Percentiles rank a stretch among this genome's conserved stretches.
These are phyloP conservation scores for Anarrhichthys ocellatus DNA, from an alignment of 2,113 vertebrate genomes.

Conservation along the genomic window DNA sequence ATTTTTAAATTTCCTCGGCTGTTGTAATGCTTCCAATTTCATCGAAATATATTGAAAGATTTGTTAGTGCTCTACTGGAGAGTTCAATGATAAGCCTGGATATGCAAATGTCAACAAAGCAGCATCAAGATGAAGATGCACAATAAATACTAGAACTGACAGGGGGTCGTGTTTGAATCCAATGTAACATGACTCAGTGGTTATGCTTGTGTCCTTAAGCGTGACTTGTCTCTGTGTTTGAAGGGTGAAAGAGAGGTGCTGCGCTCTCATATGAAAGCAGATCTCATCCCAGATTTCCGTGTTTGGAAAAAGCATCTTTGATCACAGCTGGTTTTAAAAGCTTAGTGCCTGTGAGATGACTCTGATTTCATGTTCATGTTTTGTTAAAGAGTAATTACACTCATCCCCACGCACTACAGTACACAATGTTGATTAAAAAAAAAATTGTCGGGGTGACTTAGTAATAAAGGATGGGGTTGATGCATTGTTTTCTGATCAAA, in stretches of 20 bases:
- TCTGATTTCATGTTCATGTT: slow-evolving; percentile 17
- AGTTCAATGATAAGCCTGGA: neutral
- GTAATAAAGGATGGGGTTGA: slow-evolving; percentile 11
- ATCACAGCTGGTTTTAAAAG: slow-evolving; percentile 35
- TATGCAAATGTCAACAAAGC: neutral
- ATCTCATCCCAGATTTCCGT: neutral
- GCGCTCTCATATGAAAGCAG: slow-evolving; percentile 9
- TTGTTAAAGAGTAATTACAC: slow-evolving; percentile 27
- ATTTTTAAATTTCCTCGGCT: neutral
- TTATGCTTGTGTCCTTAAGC: neutral
- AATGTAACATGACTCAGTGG: neutral
- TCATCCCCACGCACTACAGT: neutral
- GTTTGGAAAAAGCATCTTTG: slow-evolving; percentile 22
- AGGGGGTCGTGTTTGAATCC: neutral
- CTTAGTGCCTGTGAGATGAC: slow-evolving; percentile 1
- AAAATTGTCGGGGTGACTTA: neutral
- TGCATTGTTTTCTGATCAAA: slow-evolving; percentile 30
- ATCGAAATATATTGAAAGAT: too few relatives aligned
- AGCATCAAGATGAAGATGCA: neutral
- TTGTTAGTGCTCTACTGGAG: too few relatives aligned
- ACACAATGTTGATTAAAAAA: neutral
- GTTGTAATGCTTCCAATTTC: neutral
- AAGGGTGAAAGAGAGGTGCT: slow-evolving; percentile 16
- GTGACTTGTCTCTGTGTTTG: slow-evolving; percentile 13
- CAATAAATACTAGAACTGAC: neutral